A percentile compares a stretch with the other conserved stretches of the same genome.
phyloP scores from a whole-genome alignment of 2,797 vertebrate genomes.

The Rhinatrema bivittatum region DNA sequence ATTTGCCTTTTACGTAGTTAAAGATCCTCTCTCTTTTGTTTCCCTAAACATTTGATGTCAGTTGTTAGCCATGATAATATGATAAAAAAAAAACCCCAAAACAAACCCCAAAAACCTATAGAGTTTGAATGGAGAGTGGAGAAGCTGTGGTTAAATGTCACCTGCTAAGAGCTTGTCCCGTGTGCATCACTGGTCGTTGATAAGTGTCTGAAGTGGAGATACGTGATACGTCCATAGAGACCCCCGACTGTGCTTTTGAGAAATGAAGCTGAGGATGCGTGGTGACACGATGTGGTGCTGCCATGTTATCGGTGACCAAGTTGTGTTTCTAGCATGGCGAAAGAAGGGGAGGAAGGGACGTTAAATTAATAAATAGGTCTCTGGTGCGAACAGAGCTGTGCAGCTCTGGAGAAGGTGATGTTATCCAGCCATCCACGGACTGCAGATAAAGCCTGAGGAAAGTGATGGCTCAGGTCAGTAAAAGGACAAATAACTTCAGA shows the following conservation, averaged over 20 bases:
- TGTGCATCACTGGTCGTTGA: no score
- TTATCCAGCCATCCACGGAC: conserved; percentile 18
- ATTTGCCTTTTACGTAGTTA: no score
- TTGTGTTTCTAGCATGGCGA: neutral
- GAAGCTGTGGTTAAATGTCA: no score
- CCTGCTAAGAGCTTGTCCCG: no score
- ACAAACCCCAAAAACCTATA: no score
- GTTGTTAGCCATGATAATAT: no score
- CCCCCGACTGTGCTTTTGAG: neutral
- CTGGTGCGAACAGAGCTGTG: conserved; percentile 21
- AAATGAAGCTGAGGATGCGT: neutral
- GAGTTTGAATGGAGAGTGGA: no score
- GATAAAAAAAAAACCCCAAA: no score
- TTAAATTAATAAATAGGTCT: neutral
- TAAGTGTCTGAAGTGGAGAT: neutral
- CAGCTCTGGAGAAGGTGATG: conserved; percentile 23
- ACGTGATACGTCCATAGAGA: neutral
- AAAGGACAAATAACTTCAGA: no score
- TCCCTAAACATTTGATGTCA: no score
- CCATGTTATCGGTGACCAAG: neutral
- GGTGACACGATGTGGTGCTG: neutral
- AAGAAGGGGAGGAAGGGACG: neutral
- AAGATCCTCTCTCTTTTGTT: no score
- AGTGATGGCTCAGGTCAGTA: conserved; percentile 1
- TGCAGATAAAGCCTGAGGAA: conserved; percentile 6